These are phyloP conservation scores for Gopherus flavomarginatus DNA, from an alignment of 2,113 vertebrate genomes.

Conservation along the genomic window DNA sequence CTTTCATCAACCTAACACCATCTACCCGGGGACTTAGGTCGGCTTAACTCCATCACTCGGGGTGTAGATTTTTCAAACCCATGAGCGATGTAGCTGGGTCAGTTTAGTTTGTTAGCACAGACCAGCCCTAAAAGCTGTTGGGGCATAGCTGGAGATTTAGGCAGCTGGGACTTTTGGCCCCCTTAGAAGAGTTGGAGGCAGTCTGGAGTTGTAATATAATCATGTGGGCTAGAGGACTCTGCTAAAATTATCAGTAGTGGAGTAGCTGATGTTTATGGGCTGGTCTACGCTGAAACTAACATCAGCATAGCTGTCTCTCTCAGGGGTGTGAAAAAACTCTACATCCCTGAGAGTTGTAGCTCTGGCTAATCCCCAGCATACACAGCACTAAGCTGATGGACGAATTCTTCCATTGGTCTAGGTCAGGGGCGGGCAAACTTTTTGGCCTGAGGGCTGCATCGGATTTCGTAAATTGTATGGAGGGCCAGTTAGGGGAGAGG, in stretches of 20 bases:
- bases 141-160: not conserved
- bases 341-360: not conserved
- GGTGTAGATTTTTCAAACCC: not conserved
- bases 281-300: not conserved
- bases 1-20: not conserved
- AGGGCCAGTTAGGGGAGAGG: too few relatives aligned
- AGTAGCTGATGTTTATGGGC: not conserved
- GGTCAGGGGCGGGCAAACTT: too few relatives aligned
- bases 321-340: not conserved
- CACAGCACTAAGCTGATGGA: not conserved
- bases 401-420: not conserved
- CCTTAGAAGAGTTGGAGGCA: not conserved
- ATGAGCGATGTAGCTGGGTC: not conserved
- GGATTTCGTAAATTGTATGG: too few relatives aligned
- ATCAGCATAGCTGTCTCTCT: not conserved
- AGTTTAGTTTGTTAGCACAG: not conserved
- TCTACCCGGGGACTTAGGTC: not conserved
- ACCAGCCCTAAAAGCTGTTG: not conserved
- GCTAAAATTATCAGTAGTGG: not conserved
- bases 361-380: not conserved
- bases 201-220: not conserved
- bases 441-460: too few relatives aligned
- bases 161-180: not conserved
- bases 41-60: not conserved
- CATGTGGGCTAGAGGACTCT: not conserved